Percentiles rank a stretch among this genome's conserved stretches.
phyloP scores from a whole-genome alignment of 2,888 invertebrate genomes.

The Lacanobia wlatinum region DNA sequence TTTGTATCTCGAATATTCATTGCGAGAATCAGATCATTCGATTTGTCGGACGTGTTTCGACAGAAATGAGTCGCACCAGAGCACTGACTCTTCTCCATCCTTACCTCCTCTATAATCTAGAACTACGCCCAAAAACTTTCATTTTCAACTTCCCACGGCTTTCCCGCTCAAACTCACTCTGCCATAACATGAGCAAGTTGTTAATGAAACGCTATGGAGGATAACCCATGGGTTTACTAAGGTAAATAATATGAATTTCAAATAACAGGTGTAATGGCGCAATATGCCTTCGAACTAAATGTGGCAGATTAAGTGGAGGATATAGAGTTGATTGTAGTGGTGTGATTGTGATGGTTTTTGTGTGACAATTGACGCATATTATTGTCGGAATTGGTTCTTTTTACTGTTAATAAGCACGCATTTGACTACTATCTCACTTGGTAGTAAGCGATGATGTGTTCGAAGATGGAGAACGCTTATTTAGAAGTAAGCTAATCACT shows the following conservation, averaged over 20 bases:
- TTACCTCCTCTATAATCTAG: conserved; percentile 12
- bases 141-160: conserved; percentile 77
- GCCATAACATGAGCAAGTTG: conserved; percentile 70
- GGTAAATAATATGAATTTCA: conserved; percentile 83
- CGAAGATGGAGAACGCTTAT: too few relatives aligned
- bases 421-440: too few relatives aligned
- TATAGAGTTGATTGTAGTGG: neutral
- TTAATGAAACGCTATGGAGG: conserved; percentile 69
- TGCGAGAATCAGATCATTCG: too few relatives aligned
- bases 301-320: conserved; percentile 41
- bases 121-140: conserved; percentile 61
- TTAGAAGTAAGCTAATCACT: too few relatives aligned
- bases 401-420: too few relatives aligned
- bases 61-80: neutral
- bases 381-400: too few relatives aligned
- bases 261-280: conserved; percentile 84
- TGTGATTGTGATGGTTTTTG: conserved; percentile 44
- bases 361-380: conserved; percentile 27
- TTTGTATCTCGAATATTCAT: too few relatives aligned
- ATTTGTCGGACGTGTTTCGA: too few relatives aligned
- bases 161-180: conserved; percentile 69
- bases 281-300: conserved; percentile 80
- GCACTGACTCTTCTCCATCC: neutral
- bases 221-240: conserved; percentile 54
- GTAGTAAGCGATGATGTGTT: too few relatives aligned